Base-by-base conservation (phyloP, 2,113 vertebrate genomes). In the Nothobranchius kuhntae region DNA sequence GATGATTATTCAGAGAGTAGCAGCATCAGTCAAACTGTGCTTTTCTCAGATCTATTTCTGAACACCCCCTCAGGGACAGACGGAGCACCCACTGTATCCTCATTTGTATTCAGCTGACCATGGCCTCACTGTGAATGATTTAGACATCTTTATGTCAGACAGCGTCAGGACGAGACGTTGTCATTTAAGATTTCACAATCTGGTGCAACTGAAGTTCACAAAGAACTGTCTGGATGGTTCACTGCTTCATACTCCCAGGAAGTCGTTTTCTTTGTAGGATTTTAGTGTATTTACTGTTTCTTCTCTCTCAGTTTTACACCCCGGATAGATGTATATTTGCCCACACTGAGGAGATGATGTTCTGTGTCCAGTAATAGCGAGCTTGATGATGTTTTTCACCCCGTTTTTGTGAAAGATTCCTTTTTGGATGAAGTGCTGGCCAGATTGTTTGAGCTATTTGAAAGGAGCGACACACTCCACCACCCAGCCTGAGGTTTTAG, bases 391-490 rank as follows among this genome's bases (percentile, higher is more conserved):
- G 91, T 85, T 67, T 75, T 71, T 73, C 67, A 15, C 45, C 68
- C 75, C 72, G 91, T 68, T 95, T 93, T 95, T 93, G 93, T 92
- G 94, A 95, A 93, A 94, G 95, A 93, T 92, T 95, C 94, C 94
- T 63, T 93, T 94, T 94, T 94, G 93, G 95, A 94, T 93, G 93
- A 92, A 94, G 92, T 90, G 93, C 93, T 89, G 92, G 95, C 94
- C 95, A 95, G 95, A 96, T 97, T 96, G 94, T 96, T 81, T 94
- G 94, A 95, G 94, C 94, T 95, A 93, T 92, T 94, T 94, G 94
- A 95, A 95, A 93, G 94, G 92, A 92, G 88, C 82, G 81, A 86
- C 92, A 93, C 88, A 95, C 95, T 76, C 94, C 93, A 89, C 83
- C 92, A 92, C 92, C 90, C 94, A 93, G 95, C 95, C 96, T 93